Base-by-base conservation (phyloP, 2,113 vertebrate species). In the Aplodontia rufa region DNA sequence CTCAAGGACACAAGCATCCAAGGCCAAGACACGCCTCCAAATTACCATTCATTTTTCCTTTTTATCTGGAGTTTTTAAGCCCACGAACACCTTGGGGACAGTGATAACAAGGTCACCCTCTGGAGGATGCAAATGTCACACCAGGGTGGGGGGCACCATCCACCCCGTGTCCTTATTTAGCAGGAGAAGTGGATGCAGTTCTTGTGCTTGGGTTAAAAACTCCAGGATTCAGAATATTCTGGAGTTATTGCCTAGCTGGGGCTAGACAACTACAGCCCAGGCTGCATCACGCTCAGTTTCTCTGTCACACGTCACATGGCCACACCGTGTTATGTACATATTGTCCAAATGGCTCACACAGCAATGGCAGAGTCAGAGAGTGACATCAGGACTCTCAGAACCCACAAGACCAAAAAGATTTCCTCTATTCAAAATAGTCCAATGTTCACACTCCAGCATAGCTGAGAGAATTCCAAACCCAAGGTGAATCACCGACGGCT, bases 311-410 rank as follows among this genome's bases (percentile, higher is more conserved):
- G 20, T 26, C 8, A 76, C 58, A 42, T 1, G 4, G 42, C 35
- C 86, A 51, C 0, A 13, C 32, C 35, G 2, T 0, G 14, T 37
- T 5, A 9, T 6, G 4, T 1, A n/a, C 0, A 1, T 1, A 2
- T 4, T 4, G 22, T 40, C 84, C 64, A 19, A 22, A 28, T 26
- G 11, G 51, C 87, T 49, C 40, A 22, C 6, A 14, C 49, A 51
- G 35, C 47, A 47, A 16, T 1, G 24, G 68, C 87, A 32, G 8
- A 42, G 51, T 4, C 30, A 30, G n/a, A 42, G 1, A 5, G n/a
- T 20, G 81, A 26, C 76, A 49, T 49, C 14, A 26, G 53, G 28
- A 78, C 49, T 26, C 53, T 8, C 5, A 49, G 28, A 11, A 17
- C 51, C 87, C 62, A 72, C 16, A 14, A 45, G 55, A n/a, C 42